Percentiles rank a stretch among this genome's conserved stretches.
Conservation (phyloP, 2,888 invertebrate species). For the Hypolimnas misippus region DNA sequence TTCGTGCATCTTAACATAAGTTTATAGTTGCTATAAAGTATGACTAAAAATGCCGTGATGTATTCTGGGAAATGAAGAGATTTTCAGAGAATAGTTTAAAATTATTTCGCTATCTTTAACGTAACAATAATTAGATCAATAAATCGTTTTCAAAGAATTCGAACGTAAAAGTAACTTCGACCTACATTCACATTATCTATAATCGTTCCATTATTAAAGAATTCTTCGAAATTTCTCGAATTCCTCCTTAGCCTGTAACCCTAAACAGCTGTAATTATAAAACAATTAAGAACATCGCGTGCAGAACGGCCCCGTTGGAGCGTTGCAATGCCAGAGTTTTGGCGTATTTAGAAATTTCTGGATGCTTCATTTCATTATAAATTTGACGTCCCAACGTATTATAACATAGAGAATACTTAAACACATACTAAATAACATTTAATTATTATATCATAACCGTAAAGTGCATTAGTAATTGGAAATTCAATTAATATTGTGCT, state of each 20-base stretch:
- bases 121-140: no score
- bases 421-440: background rate
- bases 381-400: slow-evolving; percentile 14
- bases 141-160: no score
- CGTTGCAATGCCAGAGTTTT: slow-evolving; percentile 40
- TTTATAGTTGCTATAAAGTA: no score
- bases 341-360: slow-evolving; percentile 32
- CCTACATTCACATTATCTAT: no score
- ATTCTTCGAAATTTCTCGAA: background rate
- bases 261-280: slow-evolving; percentile 51
- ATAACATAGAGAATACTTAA: slow-evolving; percentile 5
- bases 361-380: slow-evolving; percentile 27
- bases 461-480: slow-evolving; percentile 1
- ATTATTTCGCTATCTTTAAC: no score
- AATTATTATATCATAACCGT: background rate
- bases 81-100: no score
- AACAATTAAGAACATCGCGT: slow-evolving; percentile 57
- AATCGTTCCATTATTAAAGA: background rate
- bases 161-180: no score
- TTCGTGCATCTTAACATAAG: no score
- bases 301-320: slow-evolving; percentile 45
- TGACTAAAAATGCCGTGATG: no score
- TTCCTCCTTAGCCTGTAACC: slow-evolving; percentile 9
- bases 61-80: no score
- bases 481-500: background rate